A percentile compares a stretch with the other conserved stretches of the same genome.
Conservation (phyloP, 2,113 vertebrate genomes). For the Trogon surrucura region DNA sequence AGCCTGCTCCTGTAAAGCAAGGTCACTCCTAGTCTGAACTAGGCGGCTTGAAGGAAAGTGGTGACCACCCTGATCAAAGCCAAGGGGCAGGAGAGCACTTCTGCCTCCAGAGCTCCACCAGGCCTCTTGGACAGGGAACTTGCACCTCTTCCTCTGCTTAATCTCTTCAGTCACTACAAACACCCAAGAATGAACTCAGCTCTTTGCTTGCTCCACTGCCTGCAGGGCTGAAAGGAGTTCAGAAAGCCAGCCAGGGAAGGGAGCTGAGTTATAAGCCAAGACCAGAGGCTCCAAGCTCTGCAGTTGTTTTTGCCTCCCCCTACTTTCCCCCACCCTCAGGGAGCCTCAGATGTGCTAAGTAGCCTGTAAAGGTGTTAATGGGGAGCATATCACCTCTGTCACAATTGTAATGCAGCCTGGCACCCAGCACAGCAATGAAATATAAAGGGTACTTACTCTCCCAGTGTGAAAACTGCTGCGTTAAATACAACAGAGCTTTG, state of each 20-base stretch:
- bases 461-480: constrained; percentile 33
- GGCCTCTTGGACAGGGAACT: neutral
- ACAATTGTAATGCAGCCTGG: constrained; percentile 2
- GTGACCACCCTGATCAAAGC: neutral
- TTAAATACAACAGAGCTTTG: constrained; percentile 22
- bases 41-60: neutral
- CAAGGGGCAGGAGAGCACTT: neutral
- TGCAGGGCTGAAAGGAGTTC: neutral
- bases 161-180: neutral
- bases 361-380: constrained; percentile 60
- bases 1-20: neutral
- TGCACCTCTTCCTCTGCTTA: neutral
- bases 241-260: neutral
- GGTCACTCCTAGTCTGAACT: neutral
- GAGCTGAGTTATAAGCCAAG: neutral
- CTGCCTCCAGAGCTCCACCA: neutral
- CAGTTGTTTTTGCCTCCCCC: neutral
- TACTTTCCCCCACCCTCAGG: neutral
- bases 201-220: neutral
- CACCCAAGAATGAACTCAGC: neutral
- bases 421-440: constrained; percentile 32
- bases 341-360: constrained; percentile 44
- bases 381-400: constrained; percentile 10
- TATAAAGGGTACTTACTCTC: constrained; percentile 16
- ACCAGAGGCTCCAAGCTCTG: neutral